Percentiles rank a stretch among this genome's conserved stretches.
Conservation (phyloP, 1,140 invertebrate genomes). For the Eueides isabella region DNA sequence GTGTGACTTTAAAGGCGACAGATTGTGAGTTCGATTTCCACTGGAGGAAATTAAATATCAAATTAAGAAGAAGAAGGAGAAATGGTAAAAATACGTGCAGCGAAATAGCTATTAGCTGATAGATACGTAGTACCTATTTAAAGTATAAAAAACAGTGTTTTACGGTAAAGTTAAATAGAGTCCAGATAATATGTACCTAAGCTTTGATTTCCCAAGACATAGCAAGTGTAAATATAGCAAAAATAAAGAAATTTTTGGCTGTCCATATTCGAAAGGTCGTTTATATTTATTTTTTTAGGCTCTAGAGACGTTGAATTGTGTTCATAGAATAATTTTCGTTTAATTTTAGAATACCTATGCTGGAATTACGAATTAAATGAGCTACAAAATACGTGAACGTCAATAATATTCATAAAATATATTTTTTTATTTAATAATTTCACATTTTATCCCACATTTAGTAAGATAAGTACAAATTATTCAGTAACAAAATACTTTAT, state of each 20-base stretch:
- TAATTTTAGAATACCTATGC: neutral
- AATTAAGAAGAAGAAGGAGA: no score
- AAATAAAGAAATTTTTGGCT: constrained; percentile 1
- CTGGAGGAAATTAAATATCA: no score
- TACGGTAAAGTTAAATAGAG: neutral
- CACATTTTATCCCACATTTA: no score
- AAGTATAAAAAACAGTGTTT: neutral
- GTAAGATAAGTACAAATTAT: no score
- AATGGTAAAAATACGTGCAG: no score
- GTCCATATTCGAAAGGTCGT: constrained; percentile 13
- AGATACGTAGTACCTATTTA: no score
- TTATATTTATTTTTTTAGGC: neutral
- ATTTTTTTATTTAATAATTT: neutral
- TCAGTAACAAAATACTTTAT: no score
- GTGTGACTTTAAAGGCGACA: no score
- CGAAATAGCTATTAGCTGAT: no score
- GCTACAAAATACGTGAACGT: neutral
- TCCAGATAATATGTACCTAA: neutral
- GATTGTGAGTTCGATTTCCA: no score
- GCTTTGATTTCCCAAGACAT: constrained; percentile 11
- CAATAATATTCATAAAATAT: neutral
- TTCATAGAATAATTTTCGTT: neutral
- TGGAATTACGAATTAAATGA: neutral
- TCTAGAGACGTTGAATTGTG: neutral
- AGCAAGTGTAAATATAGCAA: neutral